These are phyloP conservation scores for Ispidina lecontei DNA, from an alignment of 2,797 vertebrate genomes.

Conservation along the genomic window DNA sequence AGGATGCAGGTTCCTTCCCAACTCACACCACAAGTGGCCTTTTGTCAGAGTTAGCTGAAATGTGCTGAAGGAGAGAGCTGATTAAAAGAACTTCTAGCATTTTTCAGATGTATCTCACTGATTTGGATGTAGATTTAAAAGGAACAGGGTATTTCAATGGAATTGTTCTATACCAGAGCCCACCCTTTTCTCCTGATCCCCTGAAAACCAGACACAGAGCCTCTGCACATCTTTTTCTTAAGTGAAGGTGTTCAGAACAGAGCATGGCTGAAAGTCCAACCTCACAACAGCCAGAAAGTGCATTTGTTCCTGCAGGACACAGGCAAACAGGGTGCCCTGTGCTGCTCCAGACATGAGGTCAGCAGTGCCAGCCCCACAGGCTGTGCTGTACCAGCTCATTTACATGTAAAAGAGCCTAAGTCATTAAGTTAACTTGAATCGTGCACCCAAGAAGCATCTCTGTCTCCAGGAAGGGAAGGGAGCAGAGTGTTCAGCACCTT, in stretches of 20 bases:
- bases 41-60: not conserved
- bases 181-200: not conserved
- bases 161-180: not conserved
- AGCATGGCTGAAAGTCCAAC: not conserved
- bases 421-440: not conserved
- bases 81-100: not conserved
- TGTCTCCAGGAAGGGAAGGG: not conserved
- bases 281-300: not conserved
- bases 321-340: not conserved
- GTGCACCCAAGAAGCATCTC: not conserved
- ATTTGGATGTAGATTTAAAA: not conserved
- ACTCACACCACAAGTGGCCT: fast-evolving
- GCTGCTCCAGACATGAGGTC: constrained; percentile 57
- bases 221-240: not conserved
- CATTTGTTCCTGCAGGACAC: not conserved
- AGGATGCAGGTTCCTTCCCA: not conserved
- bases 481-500: not conserved
- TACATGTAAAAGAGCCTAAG: not conserved
- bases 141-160: not conserved
- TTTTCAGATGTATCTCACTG: not conserved
- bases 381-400: not conserved
- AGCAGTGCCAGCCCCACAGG: not conserved
- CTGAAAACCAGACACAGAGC: not conserved
- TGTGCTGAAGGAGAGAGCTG: not conserved
- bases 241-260: not conserved